phyloP scores from a whole-genome alignment of 2,797 vertebrate species.

The Lagodon rhomboides region DNA sequence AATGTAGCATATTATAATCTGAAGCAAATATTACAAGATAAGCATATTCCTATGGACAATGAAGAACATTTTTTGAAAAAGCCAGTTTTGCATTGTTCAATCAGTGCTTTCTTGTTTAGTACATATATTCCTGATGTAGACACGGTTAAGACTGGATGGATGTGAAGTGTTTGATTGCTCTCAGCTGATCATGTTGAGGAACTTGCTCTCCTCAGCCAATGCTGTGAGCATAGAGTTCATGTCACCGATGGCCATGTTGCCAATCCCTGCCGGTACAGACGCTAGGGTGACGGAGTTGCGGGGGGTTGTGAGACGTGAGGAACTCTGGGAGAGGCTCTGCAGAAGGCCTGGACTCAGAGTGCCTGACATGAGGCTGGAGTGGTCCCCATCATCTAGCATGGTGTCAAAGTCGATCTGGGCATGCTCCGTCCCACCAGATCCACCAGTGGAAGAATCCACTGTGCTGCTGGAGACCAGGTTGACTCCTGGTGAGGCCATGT shows the following conservation, averaged over 20 bases:
- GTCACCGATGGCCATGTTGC: conserved; percentile 99
- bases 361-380: conserved; percentile 97
- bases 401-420: conserved; percentile 97
- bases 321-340: conserved; percentile 97
- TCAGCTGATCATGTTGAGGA: conserved; percentile 98
- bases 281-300: conserved; percentile 94
- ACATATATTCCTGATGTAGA: conserved; percentile 72
- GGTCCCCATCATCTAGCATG: conserved; percentile 97
- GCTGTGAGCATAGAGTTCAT: conserved; percentile 99
- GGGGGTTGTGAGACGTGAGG: conserved; percentile 98
- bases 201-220: conserved; percentile 97
- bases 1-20: conserved; percentile 72
- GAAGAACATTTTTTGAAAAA: conserved; percentile 50
- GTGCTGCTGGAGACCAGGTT: conserved; percentile 99
- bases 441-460: conserved; percentile 88
- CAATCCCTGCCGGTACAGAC: conserved; percentile 92
- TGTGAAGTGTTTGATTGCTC: conserved; percentile 47
- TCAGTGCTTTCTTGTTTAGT: conserved; percentile 82
- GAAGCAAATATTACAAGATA: conserved; percentile 75
- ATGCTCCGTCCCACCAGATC: conserved; percentile 83
- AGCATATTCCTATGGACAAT: conserved; percentile 61
- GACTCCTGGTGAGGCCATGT: conserved; percentile 91
- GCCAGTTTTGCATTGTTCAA: conserved; percentile 69
- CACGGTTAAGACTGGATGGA: conserved; percentile 53
- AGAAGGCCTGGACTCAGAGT: conserved; percentile 95